phyloP scores from a whole-genome alignment of 2,888 invertebrate genomes.

The Coelogynopora nodosa region DNA sequence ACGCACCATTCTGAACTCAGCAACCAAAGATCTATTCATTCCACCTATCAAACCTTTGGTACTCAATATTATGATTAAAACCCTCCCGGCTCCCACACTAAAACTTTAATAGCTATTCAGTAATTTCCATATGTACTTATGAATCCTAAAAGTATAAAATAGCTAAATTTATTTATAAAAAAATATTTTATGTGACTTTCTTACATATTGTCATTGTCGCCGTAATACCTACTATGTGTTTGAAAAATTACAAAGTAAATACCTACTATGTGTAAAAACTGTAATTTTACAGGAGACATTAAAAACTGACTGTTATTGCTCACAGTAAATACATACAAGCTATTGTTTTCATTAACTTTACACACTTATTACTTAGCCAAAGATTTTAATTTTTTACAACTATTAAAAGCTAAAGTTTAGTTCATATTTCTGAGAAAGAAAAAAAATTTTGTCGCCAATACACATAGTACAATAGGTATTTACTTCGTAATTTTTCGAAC shows the following conservation, averaged over 20 bases:
- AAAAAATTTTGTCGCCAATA: not conserved
- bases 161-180: too few species aligned
- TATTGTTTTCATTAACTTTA: not conserved
- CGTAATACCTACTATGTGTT: not conserved
- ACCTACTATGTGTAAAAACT: not conserved
- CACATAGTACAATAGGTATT: not conserved
- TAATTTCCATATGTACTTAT: too few species aligned
- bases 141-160: too few species aligned
- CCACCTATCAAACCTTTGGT: too few species aligned
- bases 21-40: too few species aligned
- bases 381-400: not conserved
- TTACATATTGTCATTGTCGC: not conserved
- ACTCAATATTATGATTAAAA: too few species aligned
- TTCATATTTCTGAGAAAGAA: not conserved
- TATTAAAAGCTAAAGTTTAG: not conserved
- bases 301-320: too few species aligned
- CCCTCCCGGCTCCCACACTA: too few species aligned
- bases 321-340: too few species aligned
- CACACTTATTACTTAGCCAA: not conserved
- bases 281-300: not conserved
- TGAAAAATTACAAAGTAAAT: not conserved
- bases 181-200: too few species aligned
- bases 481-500: not conserved
- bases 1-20: too few species aligned
- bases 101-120: too few species aligned